Conservation (phyloP, 2,797 vertebrate genomes). For the Poeciliopsis gracilis region DNA sequence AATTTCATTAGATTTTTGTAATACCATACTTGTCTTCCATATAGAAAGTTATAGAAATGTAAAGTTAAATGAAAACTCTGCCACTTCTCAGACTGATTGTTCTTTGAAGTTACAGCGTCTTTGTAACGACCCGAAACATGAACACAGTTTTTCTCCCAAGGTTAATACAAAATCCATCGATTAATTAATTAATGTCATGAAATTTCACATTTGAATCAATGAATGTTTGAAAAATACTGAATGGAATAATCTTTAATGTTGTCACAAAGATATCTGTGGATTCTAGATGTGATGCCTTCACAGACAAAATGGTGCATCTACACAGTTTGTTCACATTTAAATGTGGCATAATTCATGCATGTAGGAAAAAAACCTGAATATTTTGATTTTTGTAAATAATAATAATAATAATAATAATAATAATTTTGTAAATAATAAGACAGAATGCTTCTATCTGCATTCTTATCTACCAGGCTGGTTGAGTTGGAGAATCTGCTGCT, state of each 20-base stretch:
- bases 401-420: no score
- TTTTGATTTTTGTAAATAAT: neutral
- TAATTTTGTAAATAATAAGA: neutral
- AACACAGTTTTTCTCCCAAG: neutral
- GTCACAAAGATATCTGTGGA: neutral
- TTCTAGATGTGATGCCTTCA: neutral
- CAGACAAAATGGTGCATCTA: neutral
- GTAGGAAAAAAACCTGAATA: neutral
- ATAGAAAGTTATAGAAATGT: slow-evolving; percentile 13
- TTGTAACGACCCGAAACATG: neutral
- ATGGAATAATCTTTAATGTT: neutral
- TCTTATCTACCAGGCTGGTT: neutral
- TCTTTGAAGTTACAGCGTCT: slow-evolving; percentile 2
- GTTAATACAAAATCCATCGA: neutral
- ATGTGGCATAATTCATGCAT: neutral
- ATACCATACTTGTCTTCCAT: neutral
- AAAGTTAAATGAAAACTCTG: neutral
- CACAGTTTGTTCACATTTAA: neutral
- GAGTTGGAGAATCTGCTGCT: neutral
- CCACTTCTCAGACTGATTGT: slow-evolving; percentile 2
- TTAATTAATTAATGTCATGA: neutral
- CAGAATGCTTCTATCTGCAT: neutral
- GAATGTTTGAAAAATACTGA: neutral
- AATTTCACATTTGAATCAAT: neutral
- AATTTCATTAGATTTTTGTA: slow-evolving; percentile 11